Base-by-base conservation (phyloP, 2,797 vertebrate genomes). In the Typhlichthys eigenmanni region DNA sequence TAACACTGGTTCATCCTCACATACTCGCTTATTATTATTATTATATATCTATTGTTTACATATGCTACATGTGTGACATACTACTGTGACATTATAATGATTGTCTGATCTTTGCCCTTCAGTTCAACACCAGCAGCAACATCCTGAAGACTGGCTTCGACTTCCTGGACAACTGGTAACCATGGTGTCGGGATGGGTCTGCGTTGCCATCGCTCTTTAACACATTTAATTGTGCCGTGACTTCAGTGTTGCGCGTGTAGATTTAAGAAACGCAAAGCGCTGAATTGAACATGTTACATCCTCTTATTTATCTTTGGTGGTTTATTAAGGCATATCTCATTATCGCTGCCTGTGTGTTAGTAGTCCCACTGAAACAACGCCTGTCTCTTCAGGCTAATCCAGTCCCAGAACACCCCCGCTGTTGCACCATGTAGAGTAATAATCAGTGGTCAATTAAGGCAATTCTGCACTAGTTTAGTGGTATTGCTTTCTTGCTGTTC, bases 131-230 rank as follows among this genome's bases (percentile, higher is more conserved):
- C 10, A 96, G 93, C 90, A 97, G 74, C 76, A 88, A 76, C 83
- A 87, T 98, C 86, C 92, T 98, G 93, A 99, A 98, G 96, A 98
- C 96, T 0, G 97, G 97, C 63, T 99, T 98, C 70, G 97, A 99
- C 88, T 99, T 99, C 90, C 88, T 99, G 76, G 97, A 99, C 92
- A 99, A 99, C 88, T 99, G 97, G 97, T 99, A 98, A 93, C 83
- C 68, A 8, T 47, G 0, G 9, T 43, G 5, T 17, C 54, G 8
- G 57, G 64, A 75, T 64, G 69, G 69, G 47, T 75, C 72, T 68
- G 56, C 56, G 11, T 67, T 60, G 57, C 72, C 79, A 68, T 71
- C 78, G 24, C 55, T 68, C 64, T 63, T 68, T 0, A 56, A 79
- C 64, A 75, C 75, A 78, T 81, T 79, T 83, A 29, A 65, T 75